Evolutionary conservation across 2,888 invertebrate species (phyloP), one percentile per base, ranked within the genome.

Genomic region (Eledona agricola): DNA sequence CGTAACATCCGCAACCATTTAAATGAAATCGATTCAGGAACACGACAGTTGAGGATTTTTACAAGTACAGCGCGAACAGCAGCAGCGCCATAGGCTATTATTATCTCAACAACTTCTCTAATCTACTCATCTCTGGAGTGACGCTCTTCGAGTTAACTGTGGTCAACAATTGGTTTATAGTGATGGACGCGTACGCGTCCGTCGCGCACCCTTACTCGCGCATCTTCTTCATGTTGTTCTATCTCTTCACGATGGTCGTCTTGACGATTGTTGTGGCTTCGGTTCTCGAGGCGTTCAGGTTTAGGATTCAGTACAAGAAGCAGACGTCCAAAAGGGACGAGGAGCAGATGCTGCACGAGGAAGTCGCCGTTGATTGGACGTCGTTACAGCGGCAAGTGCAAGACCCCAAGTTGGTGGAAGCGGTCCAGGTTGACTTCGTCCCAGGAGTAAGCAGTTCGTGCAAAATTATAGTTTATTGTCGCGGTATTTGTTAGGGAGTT

Each of bases 81-180:
- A 87, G 87, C 5, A 83, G 84, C 1, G 80, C 85, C 0, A 80
- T 88, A 37, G 89, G 90, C n/a, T 91, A 88, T 76, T 93, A 93
- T 74, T 93, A 92, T 72, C 78, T 93, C 31, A 93, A 93, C 76
- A 91, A 88, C 66, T 93, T 93, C 34, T 63, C 65, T 1, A 69
- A 92, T 77, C 78, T 93, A 6, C 78, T 90, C 53, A 83, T 85
- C 3, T 88, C 89, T 67, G 85, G 86, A 31, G 90, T 93, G 57
- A 93, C 93, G 0, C 77, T 94, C 59, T 94, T 93, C 78, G 93
- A 93, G 76, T 78, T 93, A 64, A 93, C 93, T 0, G 92, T 93
- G 5, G 92, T 93, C 49, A 94, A 93, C 75, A 93, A 93, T 77
- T 94, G 94, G 94, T 93, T 93, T 68, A 89, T 93, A 49, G 83